phyloP scores from a whole-genome alignment of 2,888 invertebrate species.

The Drosophila neonasuta region DNA sequence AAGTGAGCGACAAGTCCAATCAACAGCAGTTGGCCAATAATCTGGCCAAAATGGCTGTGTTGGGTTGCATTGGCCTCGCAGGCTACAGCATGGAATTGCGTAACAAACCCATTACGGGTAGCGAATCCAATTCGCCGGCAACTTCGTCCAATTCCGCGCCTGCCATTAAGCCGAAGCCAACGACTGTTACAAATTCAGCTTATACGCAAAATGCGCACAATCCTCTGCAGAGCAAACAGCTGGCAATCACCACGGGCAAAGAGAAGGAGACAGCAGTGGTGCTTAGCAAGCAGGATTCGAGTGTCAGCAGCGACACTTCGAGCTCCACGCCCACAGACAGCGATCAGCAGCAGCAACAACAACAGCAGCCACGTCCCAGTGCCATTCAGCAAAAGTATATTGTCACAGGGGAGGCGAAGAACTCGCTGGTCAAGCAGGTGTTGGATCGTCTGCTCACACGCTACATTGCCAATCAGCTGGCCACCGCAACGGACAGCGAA shows the following conservation, averaged over 20 bases:
- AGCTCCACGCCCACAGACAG: conserved; percentile 70
- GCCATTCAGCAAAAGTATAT: conserved; percentile 73
- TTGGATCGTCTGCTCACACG: conserved; percentile 91
- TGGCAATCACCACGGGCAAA: conserved; percentile 70
- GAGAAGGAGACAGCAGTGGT: conserved; percentile 43
- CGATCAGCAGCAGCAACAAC: conserved; percentile 62
- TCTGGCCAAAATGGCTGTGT: conserved; percentile 92
- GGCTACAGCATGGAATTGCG: conserved; percentile 84
- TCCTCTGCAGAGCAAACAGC: conserved; percentile 80
- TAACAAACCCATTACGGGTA: conserved; percentile 59
- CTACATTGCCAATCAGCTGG: conserved; percentile 90
- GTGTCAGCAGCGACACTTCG: conserved; percentile 71
- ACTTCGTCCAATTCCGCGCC: conserved; percentile 44
- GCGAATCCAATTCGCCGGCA: conserved; percentile 55
- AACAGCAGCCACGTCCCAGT: conserved; percentile 20
- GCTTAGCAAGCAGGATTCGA: conserved; percentile 74
- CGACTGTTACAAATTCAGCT: conserved; percentile 60
- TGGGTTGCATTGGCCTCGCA: conserved; percentile 92
- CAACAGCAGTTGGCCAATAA: conserved; percentile 96
- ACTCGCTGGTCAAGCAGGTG: conserved; percentile 86
- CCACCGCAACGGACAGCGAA: conserved; percentile 89
- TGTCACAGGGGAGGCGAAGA: conserved; percentile 81
- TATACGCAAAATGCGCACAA: conserved; percentile 82
- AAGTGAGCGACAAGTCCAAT: conserved; percentile 91
- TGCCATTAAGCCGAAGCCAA: conserved; percentile 54